Conservation (phyloP, 2,888 invertebrate genomes). For the Ormyrus pomaceus region DNA sequence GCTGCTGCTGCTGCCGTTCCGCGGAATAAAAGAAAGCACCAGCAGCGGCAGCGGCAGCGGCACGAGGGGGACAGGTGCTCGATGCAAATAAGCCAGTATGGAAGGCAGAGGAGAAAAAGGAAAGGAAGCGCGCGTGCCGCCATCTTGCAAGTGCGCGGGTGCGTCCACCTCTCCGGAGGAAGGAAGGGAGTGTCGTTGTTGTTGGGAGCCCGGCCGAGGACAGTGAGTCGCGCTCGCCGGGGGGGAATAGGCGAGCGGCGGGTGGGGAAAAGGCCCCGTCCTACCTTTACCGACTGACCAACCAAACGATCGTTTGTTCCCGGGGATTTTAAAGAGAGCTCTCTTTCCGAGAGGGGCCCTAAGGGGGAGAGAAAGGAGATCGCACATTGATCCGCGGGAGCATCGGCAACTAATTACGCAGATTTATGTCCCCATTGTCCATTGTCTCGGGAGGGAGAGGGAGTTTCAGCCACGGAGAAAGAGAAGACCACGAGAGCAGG, state of each 20-base stretch:
- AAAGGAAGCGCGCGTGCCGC: slow-evolving; percentile 60
- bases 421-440: slow-evolving; percentile 96
- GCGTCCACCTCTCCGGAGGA: slow-evolving; percentile 61
- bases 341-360: slow-evolving; percentile 53
- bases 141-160: slow-evolving; percentile 65
- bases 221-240: slow-evolving; percentile 10
- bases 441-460: slow-evolving; percentile 82
- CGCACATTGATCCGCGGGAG: slow-evolving; percentile 76
- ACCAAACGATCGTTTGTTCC: slow-evolving; percentile 74
- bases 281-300: slow-evolving; percentile 73
- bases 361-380: slow-evolving; percentile 70
- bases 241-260: slow-evolving; percentile 13
- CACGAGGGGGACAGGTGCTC: slow-evolving; percentile 64
- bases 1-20: background rate
- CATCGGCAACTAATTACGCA: slow-evolving; percentile 92
- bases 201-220: slow-evolving; percentile 38
- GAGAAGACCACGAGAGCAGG: slow-evolving; percentile 56
- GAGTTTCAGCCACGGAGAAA: background rate
- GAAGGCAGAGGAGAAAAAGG: slow-evolving; percentile 51
- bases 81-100: slow-evolving; percentile 49
- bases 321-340: slow-evolving; percentile 58
- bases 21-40: slow-evolving; percentile 28
- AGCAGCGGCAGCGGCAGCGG: background rate
- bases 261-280: slow-evolving; percentile 70
- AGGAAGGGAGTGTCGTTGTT: slow-evolving; percentile 69